Percentiles rank a stretch among this genome's conserved stretches.
These are phyloP conservation scores for Asarcornis scutulata DNA, from an alignment of 2,113 vertebrate species.

Conservation along the genomic window DNA sequence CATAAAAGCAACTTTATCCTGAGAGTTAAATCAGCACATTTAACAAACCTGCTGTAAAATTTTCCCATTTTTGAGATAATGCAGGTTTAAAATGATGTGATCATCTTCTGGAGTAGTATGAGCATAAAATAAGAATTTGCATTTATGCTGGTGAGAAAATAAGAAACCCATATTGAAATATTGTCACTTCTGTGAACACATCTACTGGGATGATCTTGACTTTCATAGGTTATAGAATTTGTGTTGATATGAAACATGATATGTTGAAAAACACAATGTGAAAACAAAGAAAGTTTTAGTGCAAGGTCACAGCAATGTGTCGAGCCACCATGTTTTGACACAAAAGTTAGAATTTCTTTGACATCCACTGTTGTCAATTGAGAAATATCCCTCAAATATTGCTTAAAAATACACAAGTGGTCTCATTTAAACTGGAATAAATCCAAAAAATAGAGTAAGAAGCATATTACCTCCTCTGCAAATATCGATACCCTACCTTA, in stretches of 20 bases:
- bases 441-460: neutral
- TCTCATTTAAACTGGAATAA: neutral
- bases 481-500: neutral
- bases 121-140: neutral
- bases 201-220: neutral
- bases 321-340: neutral
- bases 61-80: neutral
- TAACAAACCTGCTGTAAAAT: neutral
- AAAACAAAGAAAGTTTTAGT: neutral
- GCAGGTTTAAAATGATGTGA: neutral
- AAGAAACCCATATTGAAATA: neutral
- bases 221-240: neutral
- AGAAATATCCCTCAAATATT: neutral
- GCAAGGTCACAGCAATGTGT: neutral
- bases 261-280: neutral
- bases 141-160: neutral
- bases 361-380: neutral
- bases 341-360: neutral
- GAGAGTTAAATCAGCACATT: neutral
- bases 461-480: neutral
- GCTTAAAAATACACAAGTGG: neutral
- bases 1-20: neutral
- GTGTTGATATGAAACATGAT: neutral
- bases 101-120: neutral
- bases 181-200: neutral